Evolutionary conservation across 1,140 invertebrate species (phyloP).

Genomic region (Calephelis virginiensis): DNA sequence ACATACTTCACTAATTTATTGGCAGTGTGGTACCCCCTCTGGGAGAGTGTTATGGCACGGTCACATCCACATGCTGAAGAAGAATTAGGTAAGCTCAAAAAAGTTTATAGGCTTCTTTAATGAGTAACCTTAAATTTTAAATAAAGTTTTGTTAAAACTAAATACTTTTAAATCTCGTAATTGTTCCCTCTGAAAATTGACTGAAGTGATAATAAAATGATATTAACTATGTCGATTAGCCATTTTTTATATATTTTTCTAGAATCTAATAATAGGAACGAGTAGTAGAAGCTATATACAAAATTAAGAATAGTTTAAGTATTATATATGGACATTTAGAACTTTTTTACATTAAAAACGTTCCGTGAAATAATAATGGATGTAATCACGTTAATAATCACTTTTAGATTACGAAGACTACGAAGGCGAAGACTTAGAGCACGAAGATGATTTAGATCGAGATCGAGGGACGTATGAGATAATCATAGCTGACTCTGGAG

Average conservation of each 20-base stretch:
- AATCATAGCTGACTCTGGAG: slow-evolving; percentile 53
- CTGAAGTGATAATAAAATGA: no score
- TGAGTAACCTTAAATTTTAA: background rate
- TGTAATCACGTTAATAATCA: background rate
- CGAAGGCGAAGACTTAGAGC: slow-evolving; percentile 64
- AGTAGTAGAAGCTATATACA: no score
- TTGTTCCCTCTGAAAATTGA: no score
- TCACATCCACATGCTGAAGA: slow-evolving; percentile 64
- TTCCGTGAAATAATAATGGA: no score
- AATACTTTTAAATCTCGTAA: no score
- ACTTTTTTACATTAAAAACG: no score
- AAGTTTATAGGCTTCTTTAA: background rate
- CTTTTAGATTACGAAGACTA: slow-evolving; percentile 63
- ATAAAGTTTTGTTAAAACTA: no score
- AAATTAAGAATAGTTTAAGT: no score
- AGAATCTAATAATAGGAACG: no score
- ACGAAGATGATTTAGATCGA: slow-evolving; percentile 70
- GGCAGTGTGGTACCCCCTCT: slow-evolving; percentile 67
- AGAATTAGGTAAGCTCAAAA: slow-evolving; percentile 58
- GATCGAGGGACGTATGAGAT: slow-evolving; percentile 65
- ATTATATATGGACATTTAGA: no score
- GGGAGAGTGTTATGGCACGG: slow-evolving; percentile 49
- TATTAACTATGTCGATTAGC: no score
- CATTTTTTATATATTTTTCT: no score
- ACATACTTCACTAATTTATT: slow-evolving; percentile 71